These are phyloP conservation scores for Fratercula arctica DNA, from an alignment of 2,797 vertebrate genomes.

Conservation along the genomic window DNA sequence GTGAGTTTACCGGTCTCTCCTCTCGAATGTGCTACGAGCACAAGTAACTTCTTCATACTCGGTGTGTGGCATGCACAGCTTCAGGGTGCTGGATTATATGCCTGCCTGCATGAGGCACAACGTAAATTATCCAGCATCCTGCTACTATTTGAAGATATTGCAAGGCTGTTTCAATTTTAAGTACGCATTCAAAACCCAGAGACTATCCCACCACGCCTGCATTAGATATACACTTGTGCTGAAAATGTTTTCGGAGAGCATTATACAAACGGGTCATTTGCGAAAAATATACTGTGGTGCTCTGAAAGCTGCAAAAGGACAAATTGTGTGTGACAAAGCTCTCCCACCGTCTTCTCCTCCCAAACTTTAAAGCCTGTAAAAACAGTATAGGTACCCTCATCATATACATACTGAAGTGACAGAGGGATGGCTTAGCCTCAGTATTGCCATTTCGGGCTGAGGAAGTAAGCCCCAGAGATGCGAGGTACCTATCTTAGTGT, in stretches of 20 bases:
- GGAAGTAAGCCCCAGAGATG: neutral
- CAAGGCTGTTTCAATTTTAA: constrained; percentile 46
- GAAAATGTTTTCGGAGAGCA: constrained; percentile 22
- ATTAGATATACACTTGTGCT: neutral
- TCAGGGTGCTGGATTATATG: constrained; percentile 23
- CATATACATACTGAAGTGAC: neutral
- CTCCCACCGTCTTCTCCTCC: neutral
- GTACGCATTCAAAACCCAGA: constrained; percentile 7
- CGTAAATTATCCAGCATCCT: constrained; percentile 1
- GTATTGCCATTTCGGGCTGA: neutral
- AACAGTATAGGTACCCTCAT: neutral
- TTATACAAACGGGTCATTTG: neutral
- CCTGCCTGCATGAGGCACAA: neutral
- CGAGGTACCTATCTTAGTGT: neutral
- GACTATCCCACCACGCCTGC: neutral
- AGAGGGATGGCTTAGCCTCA: neutral
- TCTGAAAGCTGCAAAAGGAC: neutral
- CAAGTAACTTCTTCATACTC: neutral
- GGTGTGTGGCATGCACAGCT: neutral
- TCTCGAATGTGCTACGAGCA: neutral
- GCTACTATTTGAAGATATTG: constrained; percentile 10
- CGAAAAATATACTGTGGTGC: neutral
- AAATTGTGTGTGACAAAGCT: neutral
- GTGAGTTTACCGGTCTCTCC: neutral
- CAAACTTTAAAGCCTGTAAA: neutral